A percentile compares a stretch with the other conserved stretches of the same genome.
Evolutionary conservation across 1,140 invertebrate genomes (phyloP).

Genomic region (Drosophila neocordata): DNA sequence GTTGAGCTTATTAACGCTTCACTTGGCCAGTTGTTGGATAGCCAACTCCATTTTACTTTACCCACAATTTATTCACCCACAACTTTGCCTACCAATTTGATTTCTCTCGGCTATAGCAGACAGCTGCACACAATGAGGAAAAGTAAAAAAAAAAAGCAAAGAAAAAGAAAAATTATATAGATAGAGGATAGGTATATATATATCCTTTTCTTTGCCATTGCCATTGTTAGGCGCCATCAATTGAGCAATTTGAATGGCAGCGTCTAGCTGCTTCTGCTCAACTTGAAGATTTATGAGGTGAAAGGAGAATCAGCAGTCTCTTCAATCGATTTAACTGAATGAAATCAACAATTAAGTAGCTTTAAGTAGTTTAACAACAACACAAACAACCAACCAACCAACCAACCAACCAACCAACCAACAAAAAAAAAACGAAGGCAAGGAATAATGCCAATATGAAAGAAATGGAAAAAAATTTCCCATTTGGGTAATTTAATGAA

Average conservation of each 20-base stretch:
- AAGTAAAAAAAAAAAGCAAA: slow-evolving; percentile 2
- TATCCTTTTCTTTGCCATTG: slow-evolving; percentile 17
- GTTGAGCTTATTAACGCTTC: slow-evolving; percentile 68
- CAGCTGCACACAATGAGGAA: slow-evolving; percentile 42
- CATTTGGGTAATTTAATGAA: slow-evolving; percentile 25
- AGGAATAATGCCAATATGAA: too few relatives aligned
- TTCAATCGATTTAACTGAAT: slow-evolving; percentile 25
- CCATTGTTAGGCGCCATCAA: slow-evolving; percentile 53
- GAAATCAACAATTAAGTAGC: slow-evolving; percentile 66
- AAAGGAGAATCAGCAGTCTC: slow-evolving; percentile 12
- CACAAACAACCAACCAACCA: too few relatives aligned
- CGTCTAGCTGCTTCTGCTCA: slow-evolving; percentile 5
- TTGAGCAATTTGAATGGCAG: slow-evolving; percentile 56
- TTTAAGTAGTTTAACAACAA: slow-evolving; percentile 28
- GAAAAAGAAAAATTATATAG: background rate
- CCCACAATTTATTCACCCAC: slow-evolving; percentile 20
- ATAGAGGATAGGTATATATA: slow-evolving; percentile 15
- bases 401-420: too few relatives aligned
- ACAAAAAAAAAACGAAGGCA: too few relatives aligned
- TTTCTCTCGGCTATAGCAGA: slow-evolving; percentile 20
- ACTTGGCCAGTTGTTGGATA: slow-evolving; percentile 19
- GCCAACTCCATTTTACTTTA: background rate
- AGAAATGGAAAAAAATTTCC: slow-evolving; percentile 8
- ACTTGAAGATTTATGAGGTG: slow-evolving; percentile 58
- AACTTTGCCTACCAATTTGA: slow-evolving; percentile 16